These are phyloP conservation scores for Knipowitschia caucasica DNA, from an alignment of 2,797 vertebrate species.

Conservation along the genomic window DNA sequence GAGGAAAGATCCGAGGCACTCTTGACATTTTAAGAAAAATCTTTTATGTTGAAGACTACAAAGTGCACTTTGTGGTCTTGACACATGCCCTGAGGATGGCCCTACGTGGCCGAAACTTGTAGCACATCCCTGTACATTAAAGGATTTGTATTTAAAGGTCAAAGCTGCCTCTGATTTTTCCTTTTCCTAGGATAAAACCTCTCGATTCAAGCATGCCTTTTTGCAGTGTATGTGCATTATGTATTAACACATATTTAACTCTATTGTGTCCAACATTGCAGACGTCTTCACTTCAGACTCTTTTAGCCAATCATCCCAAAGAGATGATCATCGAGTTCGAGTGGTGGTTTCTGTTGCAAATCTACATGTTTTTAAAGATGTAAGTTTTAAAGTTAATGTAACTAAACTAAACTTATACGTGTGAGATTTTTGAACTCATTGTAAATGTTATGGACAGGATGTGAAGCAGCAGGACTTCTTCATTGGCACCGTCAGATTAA, in stretches of 20 bases:
- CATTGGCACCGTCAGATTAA: slow-evolving; percentile 86
- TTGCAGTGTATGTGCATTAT: too few species aligned
- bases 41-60: too few species aligned
- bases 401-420: neutral
- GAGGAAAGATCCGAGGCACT: too few species aligned
- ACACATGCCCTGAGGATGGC: too few species aligned
- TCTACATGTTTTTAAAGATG: slow-evolving; percentile 92
- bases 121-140: too few species aligned
- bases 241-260: neutral
- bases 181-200: too few species aligned
- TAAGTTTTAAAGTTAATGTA: slow-evolving; percentile 55
- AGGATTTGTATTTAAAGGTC: too few species aligned
- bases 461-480: slow-evolving; percentile 95
- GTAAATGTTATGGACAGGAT: slow-evolving; percentile 73
- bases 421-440: neutral
- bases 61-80: too few species aligned
- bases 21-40: too few species aligned
- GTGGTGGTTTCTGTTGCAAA: slow-evolving; percentile 88
- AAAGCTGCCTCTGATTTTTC: too few species aligned
- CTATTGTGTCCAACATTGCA: slow-evolving; percentile 34
- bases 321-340: slow-evolving; percentile 85
- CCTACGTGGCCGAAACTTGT: too few species aligned
- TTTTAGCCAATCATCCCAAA: slow-evolving; percentile 77
- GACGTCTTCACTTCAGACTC: slow-evolving; percentile 84
- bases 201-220: too few species aligned